phyloP scores from a whole-genome alignment of 2,113 vertebrate genomes.

The Corythoichthys intestinalis region DNA sequence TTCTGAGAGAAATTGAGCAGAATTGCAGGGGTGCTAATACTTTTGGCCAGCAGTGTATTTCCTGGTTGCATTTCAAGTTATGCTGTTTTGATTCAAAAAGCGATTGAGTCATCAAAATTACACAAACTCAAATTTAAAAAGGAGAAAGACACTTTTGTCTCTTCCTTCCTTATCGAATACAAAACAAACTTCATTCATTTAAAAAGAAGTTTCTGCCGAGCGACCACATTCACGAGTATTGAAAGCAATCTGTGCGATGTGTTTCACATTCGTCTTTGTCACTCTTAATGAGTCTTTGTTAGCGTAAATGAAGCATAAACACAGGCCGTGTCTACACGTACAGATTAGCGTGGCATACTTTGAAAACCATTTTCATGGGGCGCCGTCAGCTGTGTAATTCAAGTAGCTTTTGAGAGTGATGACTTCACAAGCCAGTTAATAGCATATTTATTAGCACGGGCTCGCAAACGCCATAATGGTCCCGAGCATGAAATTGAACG shows the following conservation, averaged over 20 bases:
- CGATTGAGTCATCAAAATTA: too few relatives aligned
- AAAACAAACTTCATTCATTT: constrained; percentile 9
- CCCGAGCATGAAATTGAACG: constrained; percentile 66
- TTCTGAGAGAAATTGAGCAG: too few relatives aligned
- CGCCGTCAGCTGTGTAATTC: constrained; percentile 66
- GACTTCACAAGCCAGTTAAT: constrained; percentile 58
- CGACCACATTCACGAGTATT: not conserved
- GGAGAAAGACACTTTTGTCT: not conserved
- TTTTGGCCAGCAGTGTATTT: too few relatives aligned
- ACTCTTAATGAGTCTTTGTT: constrained; percentile 43
- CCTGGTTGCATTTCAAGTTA: too few relatives aligned
- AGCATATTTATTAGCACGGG: constrained; percentile 58
- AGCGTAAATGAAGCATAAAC: constrained; percentile 58
- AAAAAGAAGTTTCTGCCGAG: not conserved
- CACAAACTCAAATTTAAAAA: too few relatives aligned
- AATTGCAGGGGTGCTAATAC: too few relatives aligned
- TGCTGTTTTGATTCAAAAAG: too few relatives aligned
- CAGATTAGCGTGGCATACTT: constrained; percentile 52
- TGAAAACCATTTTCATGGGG: constrained; percentile 48
- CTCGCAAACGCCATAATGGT: constrained; percentile 55
- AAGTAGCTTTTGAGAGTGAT: constrained; percentile 55
- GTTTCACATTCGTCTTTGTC: constrained; percentile 23
- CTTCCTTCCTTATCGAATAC: not conserved
- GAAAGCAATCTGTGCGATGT: constrained; percentile 35
- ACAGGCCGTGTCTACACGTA: constrained; percentile 49